Percentiles rank a stretch among this genome's conserved stretches.
Evolutionary conservation across 2,113 vertebrate genomes (phyloP).

Genomic region (Elephas maximus): DNA sequence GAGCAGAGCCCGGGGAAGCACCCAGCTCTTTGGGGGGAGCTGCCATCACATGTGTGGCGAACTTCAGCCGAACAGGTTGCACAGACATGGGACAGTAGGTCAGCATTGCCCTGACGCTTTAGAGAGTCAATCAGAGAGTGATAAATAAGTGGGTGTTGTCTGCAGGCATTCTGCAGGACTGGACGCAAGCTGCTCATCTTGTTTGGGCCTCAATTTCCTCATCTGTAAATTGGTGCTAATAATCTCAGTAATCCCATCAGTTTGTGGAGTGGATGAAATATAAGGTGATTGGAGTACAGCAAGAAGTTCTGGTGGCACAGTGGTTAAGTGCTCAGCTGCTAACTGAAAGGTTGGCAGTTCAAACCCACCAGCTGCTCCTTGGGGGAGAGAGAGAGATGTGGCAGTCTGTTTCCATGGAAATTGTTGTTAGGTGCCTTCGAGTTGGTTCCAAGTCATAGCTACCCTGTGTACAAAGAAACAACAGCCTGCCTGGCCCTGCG

Average conservation of each 20-base stretch:
- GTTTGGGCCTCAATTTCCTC: neutral
- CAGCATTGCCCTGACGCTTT: fast-evolving
- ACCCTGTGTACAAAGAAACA: no score
- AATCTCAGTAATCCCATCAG: fast-evolving
- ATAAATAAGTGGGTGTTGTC: fast-evolving
- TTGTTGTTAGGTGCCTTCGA: no score
- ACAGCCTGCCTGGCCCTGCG: no score
- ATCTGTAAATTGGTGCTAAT: neutral
- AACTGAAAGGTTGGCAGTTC: no score
- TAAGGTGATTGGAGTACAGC: neutral
- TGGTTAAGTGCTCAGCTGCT: no score
- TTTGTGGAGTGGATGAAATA: neutral
- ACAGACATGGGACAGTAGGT: neutral
- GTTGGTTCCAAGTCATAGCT: no score
- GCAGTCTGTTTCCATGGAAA: neutral
- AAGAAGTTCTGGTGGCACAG: no score
- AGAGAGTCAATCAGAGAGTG: fast-evolving
- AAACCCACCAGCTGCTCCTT: neutral
- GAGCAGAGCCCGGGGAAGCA: neutral
- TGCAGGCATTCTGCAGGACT: fast-evolving
- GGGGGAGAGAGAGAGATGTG: neutral
- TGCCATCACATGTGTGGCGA: fast-evolving
- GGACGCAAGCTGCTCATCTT: fast-evolving
- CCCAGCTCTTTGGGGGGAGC: neutral
- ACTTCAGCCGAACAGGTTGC: neutral